These are phyloP conservation scores for Enteromius argenteus DNA, from an alignment of 2,797 vertebrate species.

Conservation along the genomic window DNA sequence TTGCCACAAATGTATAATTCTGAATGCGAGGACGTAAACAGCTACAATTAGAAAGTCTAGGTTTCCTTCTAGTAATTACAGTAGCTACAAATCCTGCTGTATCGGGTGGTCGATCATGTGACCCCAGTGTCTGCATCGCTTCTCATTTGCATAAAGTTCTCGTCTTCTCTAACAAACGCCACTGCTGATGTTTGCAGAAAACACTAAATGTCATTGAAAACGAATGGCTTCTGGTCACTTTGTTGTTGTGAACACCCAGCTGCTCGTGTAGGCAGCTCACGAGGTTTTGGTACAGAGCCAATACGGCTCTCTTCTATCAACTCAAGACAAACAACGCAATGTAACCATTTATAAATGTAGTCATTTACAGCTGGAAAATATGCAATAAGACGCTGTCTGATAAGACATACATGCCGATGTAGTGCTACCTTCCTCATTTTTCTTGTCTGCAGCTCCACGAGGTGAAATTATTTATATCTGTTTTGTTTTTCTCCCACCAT, in stretches of 20 bases:
- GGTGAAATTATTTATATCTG: conserved; percentile 63
- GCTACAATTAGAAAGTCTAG: background rate
- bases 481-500: conserved; percentile 54
- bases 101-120: background rate
- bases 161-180: background rate
- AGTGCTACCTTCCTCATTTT: conserved; percentile 53
- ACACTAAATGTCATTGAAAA: background rate
- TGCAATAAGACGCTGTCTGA: conserved; percentile 70
- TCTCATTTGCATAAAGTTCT: background rate
- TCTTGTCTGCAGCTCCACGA: conserved; percentile 57
- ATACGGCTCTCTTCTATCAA: conserved; percentile 10
- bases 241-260: background rate
- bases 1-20: background rate
- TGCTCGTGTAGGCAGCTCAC: background rate
- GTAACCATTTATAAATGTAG: conserved; percentile 64
- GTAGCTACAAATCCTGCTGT: background rate
- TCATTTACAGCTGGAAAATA: conserved; percentile 64
- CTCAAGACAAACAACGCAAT: conserved; percentile 64
- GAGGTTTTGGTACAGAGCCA: conserved; percentile 6
- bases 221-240: background rate
- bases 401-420: conserved; percentile 64
- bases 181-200: conserved; percentile 9
- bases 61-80: background rate
- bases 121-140: background rate
- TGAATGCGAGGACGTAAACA: too few species aligned